These are phyloP conservation scores for Macrosteles quadrilineatus DNA, from an alignment of 1,140 invertebrate species.

Conservation along the genomic window DNA sequence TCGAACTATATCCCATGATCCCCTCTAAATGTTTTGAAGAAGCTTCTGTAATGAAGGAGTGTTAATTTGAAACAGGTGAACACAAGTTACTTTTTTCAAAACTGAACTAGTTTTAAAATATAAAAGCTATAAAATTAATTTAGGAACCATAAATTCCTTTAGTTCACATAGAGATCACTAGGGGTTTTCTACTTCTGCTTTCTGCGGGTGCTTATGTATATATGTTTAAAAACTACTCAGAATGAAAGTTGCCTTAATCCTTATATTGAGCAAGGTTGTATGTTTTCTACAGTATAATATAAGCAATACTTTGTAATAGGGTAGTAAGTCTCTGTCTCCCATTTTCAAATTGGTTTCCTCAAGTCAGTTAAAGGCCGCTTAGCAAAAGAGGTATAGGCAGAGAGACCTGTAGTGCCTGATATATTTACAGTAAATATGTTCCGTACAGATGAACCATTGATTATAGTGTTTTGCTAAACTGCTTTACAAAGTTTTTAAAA, in stretches of 20 bases:
- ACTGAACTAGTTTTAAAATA: no score
- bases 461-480: neutral
- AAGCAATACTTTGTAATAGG: neutral
- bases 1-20: no score
- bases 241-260: conserved; percentile 24
- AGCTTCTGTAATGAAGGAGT: no score
- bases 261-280: neutral
- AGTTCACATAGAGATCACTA: neutral
- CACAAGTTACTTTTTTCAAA: no score
- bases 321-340: neutral
- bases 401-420: conserved; percentile 30
- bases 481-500: conserved; percentile 17
- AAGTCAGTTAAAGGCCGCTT: conserved; percentile 18
- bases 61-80: no score
- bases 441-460: neutral
- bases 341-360: neutral
- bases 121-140: no score
- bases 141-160: no score
- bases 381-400: conserved; percentile 6
- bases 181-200: neutral
- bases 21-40: no score
- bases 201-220: neutral
- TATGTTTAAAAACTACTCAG: neutral
- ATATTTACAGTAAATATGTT: conserved; percentile 5
- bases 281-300: conserved; percentile 10